Base-by-base conservation (phyloP, 2,797 vertebrate species). In the Taeniopygia guttata region DNA sequence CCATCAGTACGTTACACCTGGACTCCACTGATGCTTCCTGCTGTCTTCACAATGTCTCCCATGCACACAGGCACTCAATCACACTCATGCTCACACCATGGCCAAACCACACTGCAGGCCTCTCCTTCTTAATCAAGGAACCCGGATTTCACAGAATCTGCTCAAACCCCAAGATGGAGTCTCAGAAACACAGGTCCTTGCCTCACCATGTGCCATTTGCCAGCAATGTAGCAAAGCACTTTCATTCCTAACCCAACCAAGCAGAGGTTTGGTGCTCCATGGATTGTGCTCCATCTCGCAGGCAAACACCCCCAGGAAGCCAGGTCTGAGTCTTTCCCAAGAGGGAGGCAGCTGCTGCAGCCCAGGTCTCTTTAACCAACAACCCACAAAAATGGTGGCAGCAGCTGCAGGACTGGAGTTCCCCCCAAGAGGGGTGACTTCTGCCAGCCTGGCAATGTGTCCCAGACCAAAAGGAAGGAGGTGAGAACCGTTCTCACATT, bases 181-280 rank as follows among this genome's bases (percentile, higher is more conserved):
- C 74, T 46, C 4, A 0, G 9, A 52, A 22, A 6, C 59, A 23
- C n/a, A 18, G 27, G 13, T n/a, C 67, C 5, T 40, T 9, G 11
- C 73, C 58, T 40, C 1, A 0, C 38, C 10, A 8, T 0, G 0
- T 2, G 12, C 32, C 45, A 10, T 5, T 9, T 40, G 40, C 59
- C 4, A 3, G 14, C 74, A 36, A 1, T 0, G 7, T 42, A 38
- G 58, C 52, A 21, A 23, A 55, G 78, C 84, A 36, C 62, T 45
- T 5, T 29, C 17, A 4, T 5, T 22, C 45, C 67, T 32, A 22
- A 11, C 14, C 56, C 16, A 30, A 46, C 23, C 19, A 4, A 45
- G 64, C 60, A 5, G 11, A 36, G 20, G 34, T n/a, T 10, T 22
- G 54, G 55, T 66, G 17, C 30, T 20, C 2, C 2, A 23, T 8